phyloP scores from a whole-genome alignment of 2,113 vertebrate species.

The Oplegnathus fasciatus region DNA sequence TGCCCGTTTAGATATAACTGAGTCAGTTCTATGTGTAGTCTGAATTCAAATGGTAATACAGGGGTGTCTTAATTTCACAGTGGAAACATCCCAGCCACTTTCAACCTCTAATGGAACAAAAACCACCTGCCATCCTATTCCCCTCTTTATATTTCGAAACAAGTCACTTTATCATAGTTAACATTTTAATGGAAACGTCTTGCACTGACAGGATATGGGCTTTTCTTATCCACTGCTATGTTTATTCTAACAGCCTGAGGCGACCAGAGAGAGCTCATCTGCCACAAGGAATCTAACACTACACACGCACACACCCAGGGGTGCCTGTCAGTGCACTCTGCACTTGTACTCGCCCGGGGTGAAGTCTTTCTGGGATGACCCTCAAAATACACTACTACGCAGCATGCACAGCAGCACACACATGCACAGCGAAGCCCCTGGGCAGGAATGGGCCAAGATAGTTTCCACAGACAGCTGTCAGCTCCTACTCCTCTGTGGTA shows the following conservation, averaged over 20 bases:
- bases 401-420: conserved; percentile 40
- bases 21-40: neutral
- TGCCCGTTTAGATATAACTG: conserved; percentile 1
- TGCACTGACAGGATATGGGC: conserved; percentile 54
- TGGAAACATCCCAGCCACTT: neutral
- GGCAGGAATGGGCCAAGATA: conserved; percentile 53
- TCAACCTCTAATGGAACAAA: conserved; percentile 14
- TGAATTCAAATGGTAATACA: conserved; percentile 19
- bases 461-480: conserved; percentile 73
- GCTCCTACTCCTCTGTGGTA: conserved; percentile 30
- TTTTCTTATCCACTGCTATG: conserved; percentile 65
- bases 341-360: conserved; percentile 49
- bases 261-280: conserved; percentile 68
- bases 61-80: conserved; percentile 12
- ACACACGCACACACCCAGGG: conserved; percentile 53
- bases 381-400: conserved; percentile 68
- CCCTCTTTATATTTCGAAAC: conserved; percentile 5
- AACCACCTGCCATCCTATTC: neutral
- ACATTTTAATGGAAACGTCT: conserved; percentile 63
- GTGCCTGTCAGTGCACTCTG: conserved; percentile 69
- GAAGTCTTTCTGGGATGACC: conserved; percentile 69
- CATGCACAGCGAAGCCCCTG: conserved; percentile 53
- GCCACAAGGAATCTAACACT: conserved; percentile 67
- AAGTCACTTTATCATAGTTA: conserved; percentile 44
- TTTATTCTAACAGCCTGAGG: conserved; percentile 69